Percentiles rank a stretch among this genome's conserved stretches.
These are phyloP conservation scores for Neotoxoptera formosana DNA, from an alignment of 1,140 invertebrate genomes.

Conservation along the genomic window DNA sequence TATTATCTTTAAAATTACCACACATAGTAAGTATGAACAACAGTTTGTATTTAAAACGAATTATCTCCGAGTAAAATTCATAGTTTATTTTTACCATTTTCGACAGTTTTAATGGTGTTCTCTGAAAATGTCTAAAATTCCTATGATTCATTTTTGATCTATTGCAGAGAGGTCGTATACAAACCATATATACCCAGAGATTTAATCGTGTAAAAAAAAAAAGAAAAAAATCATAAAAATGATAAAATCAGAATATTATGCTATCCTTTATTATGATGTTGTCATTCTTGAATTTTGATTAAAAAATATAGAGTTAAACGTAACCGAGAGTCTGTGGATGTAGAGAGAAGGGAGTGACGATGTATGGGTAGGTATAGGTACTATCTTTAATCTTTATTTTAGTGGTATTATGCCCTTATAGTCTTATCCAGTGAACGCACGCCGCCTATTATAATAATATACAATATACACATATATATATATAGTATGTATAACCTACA, in stretches of 20 bases:
- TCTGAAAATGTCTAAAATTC: not conserved
- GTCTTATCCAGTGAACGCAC: not conserved
- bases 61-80: not conserved
- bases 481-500: not conserved
- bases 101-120: not conserved
- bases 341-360: not conserved
- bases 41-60: not conserved
- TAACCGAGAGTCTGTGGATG: not conserved
- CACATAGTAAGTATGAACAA: not conserved
- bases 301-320: not conserved
- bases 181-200: not conserved
- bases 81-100: not conserved
- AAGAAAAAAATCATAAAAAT: not conserved
- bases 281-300: not conserved
- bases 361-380: not conserved
- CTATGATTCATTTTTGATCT: too few species aligned
- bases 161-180: not conserved
- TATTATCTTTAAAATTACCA: not conserved
- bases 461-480: not conserved
- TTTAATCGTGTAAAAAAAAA: not conserved
- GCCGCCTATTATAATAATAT: not conserved
- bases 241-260: not conserved
- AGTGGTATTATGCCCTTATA: not conserved
- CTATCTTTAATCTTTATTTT: not conserved
- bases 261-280: not conserved